These are phyloP conservation scores for Hypomecis atomaria DNA, from an alignment of 2,888 invertebrate genomes.

Conservation along the genomic window DNA sequence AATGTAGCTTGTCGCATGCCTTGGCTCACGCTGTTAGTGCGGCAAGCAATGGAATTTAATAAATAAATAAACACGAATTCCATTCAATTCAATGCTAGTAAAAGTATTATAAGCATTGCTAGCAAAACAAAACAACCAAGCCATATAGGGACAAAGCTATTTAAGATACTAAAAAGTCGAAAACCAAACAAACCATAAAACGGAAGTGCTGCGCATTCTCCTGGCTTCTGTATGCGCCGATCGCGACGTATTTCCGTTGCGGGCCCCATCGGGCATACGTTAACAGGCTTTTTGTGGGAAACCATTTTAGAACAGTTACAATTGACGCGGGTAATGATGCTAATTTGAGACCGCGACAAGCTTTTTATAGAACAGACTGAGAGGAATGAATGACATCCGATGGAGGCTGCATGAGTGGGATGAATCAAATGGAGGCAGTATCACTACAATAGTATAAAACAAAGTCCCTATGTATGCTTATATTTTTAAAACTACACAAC, in stretches of 20 bases:
- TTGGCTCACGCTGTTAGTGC: too few species aligned
- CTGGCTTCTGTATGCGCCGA: slow-evolving; percentile 50
- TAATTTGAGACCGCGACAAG: slow-evolving; percentile 11
- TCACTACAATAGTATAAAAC: too few species aligned
- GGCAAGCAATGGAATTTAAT: too few species aligned
- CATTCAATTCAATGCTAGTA: neutral
- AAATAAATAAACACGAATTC: too few species aligned
- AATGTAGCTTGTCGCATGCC: too few species aligned
- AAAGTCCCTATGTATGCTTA: too few species aligned
- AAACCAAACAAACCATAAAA: slow-evolving; percentile 37
- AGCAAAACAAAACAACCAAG: neutral
- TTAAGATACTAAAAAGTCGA: slow-evolving; percentile 17
- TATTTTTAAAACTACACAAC: too few species aligned
- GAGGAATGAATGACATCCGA: slow-evolving; percentile 1
- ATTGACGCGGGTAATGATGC: slow-evolving; percentile 25
- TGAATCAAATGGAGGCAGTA: neutral
- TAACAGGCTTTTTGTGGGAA: slow-evolving; percentile 47
- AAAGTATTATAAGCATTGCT: neutral
- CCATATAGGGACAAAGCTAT: slow-evolving; percentile 8
- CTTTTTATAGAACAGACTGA: slow-evolving; percentile 2
- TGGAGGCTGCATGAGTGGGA: neutral
- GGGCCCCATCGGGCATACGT: slow-evolving; percentile 44
- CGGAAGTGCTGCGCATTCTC: slow-evolving; percentile 56
- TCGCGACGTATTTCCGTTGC: slow-evolving; percentile 49
- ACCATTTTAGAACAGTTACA: slow-evolving; percentile 31